These are phyloP conservation scores for Hoplostethus mediterraneus DNA, from an alignment of 2,797 vertebrate species.

Conservation along the genomic window DNA sequence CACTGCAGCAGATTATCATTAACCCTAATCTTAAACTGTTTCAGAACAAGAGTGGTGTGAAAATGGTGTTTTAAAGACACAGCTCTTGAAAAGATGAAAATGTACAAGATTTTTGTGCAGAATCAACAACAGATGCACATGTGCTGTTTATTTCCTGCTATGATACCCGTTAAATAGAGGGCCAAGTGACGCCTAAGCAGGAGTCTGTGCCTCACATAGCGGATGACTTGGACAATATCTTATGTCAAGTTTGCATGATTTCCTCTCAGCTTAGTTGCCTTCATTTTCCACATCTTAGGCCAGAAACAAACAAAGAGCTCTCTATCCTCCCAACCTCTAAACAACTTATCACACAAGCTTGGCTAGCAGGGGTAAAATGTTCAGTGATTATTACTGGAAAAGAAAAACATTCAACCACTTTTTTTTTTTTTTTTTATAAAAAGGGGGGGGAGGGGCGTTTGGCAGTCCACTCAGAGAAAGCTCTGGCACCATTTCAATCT, in stretches of 20 bases:
- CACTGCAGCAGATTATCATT: no score
- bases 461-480: no score
- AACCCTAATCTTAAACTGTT: no score
- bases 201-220: constrained; percentile 27
- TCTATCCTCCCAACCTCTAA: constrained; percentile 58
- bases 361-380: constrained; percentile 12
- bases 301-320: constrained; percentile 66
- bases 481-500: no score
- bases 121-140: constrained; percentile 24
- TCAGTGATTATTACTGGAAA: constrained; percentile 41
- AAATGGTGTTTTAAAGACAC: background rate
- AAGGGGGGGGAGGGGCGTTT: background rate
- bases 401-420: background rate
- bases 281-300: constrained; percentile 56
- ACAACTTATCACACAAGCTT: constrained; percentile 39
- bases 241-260: constrained; percentile 48
- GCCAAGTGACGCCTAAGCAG: constrained; percentile 31
- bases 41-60: no score
- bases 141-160: constrained; percentile 14
- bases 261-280: constrained; percentile 44
- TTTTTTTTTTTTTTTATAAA: no score
- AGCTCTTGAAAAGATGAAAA: background rate
- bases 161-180: constrained; percentile 8
- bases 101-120: background rate
- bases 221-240: constrained; percentile 39